A percentile compares a stretch with the other conserved stretches of the same genome.
These are phyloP conservation scores for Halcyon badia DNA, from an alignment of 2,797 vertebrate genomes.

Conservation along the genomic window DNA sequence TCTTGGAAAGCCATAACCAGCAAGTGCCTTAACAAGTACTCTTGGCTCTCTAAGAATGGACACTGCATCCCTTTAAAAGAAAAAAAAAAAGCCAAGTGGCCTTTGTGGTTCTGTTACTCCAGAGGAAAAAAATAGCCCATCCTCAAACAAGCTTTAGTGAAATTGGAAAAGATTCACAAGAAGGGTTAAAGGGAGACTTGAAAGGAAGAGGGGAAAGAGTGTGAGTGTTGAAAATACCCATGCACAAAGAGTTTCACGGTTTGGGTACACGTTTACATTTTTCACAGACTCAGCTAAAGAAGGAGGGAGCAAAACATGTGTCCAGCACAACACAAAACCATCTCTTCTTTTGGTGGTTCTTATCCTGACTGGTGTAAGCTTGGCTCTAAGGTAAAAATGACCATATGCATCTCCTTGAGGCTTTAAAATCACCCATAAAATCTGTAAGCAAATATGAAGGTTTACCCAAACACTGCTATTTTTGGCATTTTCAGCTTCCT, in stretches of 20 bases:
- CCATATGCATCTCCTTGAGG: neutral
- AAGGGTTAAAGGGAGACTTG: neutral
- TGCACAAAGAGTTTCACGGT: neutral
- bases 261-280: neutral
- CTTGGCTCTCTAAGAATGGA: constrained; percentile 9
- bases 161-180: neutral
- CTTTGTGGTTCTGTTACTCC: neutral
- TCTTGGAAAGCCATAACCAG: constrained; percentile 55
- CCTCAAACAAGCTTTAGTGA: neutral
- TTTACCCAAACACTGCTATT: neutral
- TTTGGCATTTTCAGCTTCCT: neutral
- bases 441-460: neutral
- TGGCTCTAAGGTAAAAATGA: neutral
- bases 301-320: neutral
- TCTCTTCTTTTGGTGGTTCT: neutral
- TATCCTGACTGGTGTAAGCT: neutral
- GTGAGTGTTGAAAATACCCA: neutral
- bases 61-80: neutral
- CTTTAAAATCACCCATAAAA: neutral
- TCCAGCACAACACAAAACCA: neutral
- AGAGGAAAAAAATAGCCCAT: neutral
- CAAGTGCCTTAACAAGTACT: rapidly evolving
- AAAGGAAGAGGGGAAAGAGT: neutral
- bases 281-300: neutral
- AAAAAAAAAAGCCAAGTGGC: neutral